Evolutionary conservation across 2,113 vertebrate species (phyloP), one percentile per base, ranked within the genome.

Genomic region (Cyprinodon brontotheroides): DNA sequence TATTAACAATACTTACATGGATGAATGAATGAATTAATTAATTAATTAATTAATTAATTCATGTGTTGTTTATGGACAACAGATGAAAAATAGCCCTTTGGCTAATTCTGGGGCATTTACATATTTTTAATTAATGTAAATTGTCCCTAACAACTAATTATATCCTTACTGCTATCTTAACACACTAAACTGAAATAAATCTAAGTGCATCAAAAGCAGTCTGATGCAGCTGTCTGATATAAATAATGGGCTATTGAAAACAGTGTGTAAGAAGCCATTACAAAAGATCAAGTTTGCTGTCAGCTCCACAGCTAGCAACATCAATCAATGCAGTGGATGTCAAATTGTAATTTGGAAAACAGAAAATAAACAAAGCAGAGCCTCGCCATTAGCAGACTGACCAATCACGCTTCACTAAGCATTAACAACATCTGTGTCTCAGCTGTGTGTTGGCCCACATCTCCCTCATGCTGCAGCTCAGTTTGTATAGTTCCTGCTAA

Each of bases 371-470:
- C 59, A 60, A 14, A 72, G 38, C n/a, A 61, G 37, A 78, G 40
- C 67, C 64, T 72, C 41, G 61, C 15, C 20, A 59, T 57, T n/a
- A 69, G 48, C 72, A 39, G 77, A 45, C 66, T 72, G 73, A 64
- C 48, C 48, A 48, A 74, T 78, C 62, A 81, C 61, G 84, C 76
- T 83, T 65, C 72, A 85, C 12, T 80, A 17, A 43, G 68, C 77
- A 77, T 80, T 78, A 70, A 60, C 77, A 68, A 73, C 87, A 83
- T 81, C 85, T 85, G 81, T 83, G 68, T 74, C 69, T 70, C 50
- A 41, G 66, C 78, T 66, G 53, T 38, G 40, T 72, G 41, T 37
- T 84, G 83, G 83, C 79, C 75, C 65, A 72, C 60, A 43, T 65
- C 53, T 81, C 79, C 75, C 79, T 81, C 68, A 63, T 68, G 62